phyloP scores from a whole-genome alignment of 2,888 invertebrate genomes.

The Eupithecia vulgata region DNA sequence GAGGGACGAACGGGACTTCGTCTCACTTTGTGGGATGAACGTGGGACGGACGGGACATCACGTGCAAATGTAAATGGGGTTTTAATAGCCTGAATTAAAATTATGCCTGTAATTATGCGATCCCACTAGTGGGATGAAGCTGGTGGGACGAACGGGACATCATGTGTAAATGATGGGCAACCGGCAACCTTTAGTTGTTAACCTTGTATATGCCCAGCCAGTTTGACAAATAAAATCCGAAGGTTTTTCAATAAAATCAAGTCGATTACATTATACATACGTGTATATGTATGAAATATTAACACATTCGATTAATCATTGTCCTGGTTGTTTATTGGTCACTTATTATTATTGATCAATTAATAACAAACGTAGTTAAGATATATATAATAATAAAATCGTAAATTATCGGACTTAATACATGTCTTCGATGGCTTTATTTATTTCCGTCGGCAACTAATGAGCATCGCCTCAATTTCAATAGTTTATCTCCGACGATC shows the following conservation, averaged over 20 bases:
- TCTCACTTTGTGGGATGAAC: too few relatives aligned
- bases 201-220: neutral
- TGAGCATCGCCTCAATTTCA: conserved; percentile 31
- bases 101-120: too few relatives aligned
- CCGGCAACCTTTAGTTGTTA: neutral
- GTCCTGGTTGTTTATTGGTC: neutral
- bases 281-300: neutral
- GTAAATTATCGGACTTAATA: conserved; percentile 9
- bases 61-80: too few relatives aligned
- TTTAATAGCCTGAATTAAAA: too few relatives aligned
- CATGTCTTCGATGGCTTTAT: conserved; percentile 31
- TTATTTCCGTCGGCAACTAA: conserved; percentile 26
- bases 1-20: too few relatives aligned
- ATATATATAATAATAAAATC: neutral
- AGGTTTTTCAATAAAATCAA: neutral
- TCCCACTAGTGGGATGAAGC: too few relatives aligned
- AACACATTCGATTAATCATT: neutral
- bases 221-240: neutral
- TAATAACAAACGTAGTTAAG: neutral
- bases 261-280: neutral
- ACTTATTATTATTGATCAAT: neutral
- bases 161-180: too few relatives aligned
- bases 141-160: too few relatives aligned
- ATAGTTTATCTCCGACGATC: conserved; percentile 37
- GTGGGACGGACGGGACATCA: too few relatives aligned